Conservation (phyloP, 92 coral and sea anemone genomes). For the Palythoa heliodiscus region DNA sequence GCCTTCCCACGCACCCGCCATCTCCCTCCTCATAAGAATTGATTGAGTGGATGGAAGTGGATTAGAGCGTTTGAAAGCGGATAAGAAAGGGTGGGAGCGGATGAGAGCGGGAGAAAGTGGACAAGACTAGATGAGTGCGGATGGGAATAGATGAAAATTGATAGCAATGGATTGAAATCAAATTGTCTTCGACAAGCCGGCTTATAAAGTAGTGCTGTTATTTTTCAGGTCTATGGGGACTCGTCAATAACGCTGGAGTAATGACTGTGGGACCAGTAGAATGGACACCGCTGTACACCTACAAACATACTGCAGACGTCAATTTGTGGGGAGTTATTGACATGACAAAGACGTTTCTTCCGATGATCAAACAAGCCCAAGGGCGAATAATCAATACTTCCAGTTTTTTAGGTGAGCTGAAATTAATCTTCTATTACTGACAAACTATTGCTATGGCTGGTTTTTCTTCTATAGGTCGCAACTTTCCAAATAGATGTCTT, state of each 20-base stretch:
- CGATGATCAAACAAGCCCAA: constrained; percentile 42
- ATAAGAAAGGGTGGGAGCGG: no score
- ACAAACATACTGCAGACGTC: constrained; percentile 45
- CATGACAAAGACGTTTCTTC: constrained; percentile 52
- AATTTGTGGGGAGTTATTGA: constrained; percentile 62
- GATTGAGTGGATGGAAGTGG: no score
- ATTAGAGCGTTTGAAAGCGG: no score
- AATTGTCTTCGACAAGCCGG: no score
- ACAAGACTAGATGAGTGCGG: no score
- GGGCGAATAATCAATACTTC: constrained; percentile 48
- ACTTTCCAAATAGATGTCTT: no score
- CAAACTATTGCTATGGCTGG: background rate
- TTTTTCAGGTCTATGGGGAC: constrained; percentile 32
- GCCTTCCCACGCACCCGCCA: no score
- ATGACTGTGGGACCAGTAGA: constrained; percentile 44
- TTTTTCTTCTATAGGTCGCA: no score
- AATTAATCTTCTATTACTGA: background rate
- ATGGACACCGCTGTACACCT: constrained; percentile 45
- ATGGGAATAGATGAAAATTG: no score
- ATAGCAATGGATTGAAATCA: no score
- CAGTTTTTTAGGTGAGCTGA: constrained; percentile 46
- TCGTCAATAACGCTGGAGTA: constrained; percentile 56
- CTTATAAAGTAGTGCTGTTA: background rate
- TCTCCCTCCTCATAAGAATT: no score
- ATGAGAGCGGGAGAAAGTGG: no score